Conservation (phyloP, 1,140 invertebrate genomes). For the Neodiprion pinetum region DNA sequence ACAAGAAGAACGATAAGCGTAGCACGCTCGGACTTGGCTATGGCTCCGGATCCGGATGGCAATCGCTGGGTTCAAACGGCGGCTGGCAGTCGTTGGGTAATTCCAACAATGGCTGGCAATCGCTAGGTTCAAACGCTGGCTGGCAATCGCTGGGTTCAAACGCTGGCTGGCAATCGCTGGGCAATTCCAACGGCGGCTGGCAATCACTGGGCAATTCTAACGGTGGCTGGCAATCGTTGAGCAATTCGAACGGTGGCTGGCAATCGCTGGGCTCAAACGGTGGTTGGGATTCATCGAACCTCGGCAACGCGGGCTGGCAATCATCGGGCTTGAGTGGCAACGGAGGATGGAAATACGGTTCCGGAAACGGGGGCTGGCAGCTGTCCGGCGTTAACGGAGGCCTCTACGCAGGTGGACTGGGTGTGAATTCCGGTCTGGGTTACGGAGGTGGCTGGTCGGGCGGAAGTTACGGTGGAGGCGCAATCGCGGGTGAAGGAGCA, state of each 20-base stretch:
- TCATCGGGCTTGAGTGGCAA: conserved; percentile 28
- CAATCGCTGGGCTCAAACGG: too few species aligned
- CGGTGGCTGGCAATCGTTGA: too few species aligned
- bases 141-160: not conserved
- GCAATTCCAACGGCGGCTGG: not conserved
- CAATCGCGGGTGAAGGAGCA: conserved; percentile 31
- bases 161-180: not conserved
- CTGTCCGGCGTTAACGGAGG: conserved; percentile 30
- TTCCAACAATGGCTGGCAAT: too few species aligned
- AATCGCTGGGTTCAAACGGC: conserved; percentile 35
- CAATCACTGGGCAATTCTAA: too few species aligned
- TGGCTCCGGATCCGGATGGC: conserved; percentile 32
- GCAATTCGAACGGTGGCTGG: too few species aligned
- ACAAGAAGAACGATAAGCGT: conserved; percentile 36
- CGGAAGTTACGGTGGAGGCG: conserved; percentile 36
- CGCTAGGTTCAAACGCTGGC: too few species aligned
- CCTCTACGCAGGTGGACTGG: conserved; percentile 29
- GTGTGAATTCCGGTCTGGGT: conserved; percentile 37
- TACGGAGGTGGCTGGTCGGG: conserved; percentile 35
- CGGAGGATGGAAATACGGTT: not conserved
- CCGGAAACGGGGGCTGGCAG: conserved; percentile 18
- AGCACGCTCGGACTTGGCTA: conserved; percentile 11
- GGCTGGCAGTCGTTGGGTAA: not conserved
- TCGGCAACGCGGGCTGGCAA: not conserved
- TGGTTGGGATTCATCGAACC: conserved; percentile 15